phyloP scores from a whole-genome alignment of 2,888 invertebrate species.

The Drosophila eohydei region DNA sequence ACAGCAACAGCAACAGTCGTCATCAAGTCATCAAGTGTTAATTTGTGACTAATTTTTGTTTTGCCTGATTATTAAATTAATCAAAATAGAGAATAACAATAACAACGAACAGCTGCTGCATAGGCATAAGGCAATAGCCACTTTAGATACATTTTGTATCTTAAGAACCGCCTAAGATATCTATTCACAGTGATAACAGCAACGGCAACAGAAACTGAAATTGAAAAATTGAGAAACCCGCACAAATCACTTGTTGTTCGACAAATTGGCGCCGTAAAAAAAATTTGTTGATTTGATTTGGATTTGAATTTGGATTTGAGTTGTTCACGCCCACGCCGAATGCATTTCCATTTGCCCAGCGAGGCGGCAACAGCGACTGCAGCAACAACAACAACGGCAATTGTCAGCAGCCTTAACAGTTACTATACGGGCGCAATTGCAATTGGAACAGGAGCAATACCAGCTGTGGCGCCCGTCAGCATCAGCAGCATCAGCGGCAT shows the following conservation, averaged over 20 bases:
- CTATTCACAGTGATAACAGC: constrained; percentile 31
- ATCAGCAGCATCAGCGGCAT: constrained; percentile 34
- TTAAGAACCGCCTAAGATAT: background rate
- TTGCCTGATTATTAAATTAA: constrained; percentile 13
- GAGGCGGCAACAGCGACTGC: constrained; percentile 40
- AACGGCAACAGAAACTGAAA: background rate
- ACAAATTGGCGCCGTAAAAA: constrained; percentile 84
- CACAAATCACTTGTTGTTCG: constrained; percentile 43
- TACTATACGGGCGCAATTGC: constrained; percentile 33
- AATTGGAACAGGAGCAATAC: constrained; percentile 32
- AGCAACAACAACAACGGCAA: constrained; percentile 11
- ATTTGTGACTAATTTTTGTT: constrained; percentile 35
- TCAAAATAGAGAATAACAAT: background rate
- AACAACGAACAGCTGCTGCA: constrained; percentile 10
- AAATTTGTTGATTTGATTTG: constrained; percentile 1
- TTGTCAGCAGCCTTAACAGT: constrained; percentile 13
- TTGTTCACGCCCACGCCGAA: constrained; percentile 65
- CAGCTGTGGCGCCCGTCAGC: constrained; percentile 65
- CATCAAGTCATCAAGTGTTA: constrained; percentile 19
- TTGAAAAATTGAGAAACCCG: constrained; percentile 15
- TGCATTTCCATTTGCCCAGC: constrained; percentile 82
- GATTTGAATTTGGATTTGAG: constrained; percentile 2
- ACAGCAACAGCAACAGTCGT: constrained; percentile 5
- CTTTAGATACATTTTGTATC: background rate
- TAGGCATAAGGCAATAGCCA: constrained; percentile 19